Conservation (phyloP, 35 echinoderm and acorn worm genomes). For the Ophioderma brevispina region DNA sequence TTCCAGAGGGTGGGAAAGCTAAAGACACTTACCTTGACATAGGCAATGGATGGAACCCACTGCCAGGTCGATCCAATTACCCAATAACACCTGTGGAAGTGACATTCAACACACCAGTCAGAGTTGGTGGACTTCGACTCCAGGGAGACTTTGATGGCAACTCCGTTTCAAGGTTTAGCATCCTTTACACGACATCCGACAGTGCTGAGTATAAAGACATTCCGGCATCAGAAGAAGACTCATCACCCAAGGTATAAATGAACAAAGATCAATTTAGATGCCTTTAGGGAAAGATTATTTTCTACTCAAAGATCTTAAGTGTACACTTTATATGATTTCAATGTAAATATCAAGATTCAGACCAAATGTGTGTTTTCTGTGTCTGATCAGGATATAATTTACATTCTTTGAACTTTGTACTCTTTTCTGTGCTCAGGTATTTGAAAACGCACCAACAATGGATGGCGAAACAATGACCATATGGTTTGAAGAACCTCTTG, state of each 20-base stretch:
- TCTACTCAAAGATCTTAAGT: too few relatives aligned
- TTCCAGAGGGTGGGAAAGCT: background rate
- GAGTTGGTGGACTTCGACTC: background rate
- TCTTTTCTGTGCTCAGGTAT: background rate
- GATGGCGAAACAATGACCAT: background rate
- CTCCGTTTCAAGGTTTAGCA: background rate
- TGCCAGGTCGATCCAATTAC: background rate
- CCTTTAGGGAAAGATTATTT: too few relatives aligned
- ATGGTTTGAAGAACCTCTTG: background rate
- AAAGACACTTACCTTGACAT: background rate
- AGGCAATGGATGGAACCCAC: background rate
- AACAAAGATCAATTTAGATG: too few relatives aligned
- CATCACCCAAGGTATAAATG: background rate
- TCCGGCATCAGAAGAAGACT: background rate
- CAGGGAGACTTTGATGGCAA: background rate
- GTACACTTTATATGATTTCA: too few relatives aligned
- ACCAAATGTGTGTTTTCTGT: too few relatives aligned
- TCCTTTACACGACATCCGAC: background rate
- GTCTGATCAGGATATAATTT: too few relatives aligned
- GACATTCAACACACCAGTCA: background rate
- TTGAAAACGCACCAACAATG: background rate
- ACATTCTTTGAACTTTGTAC: too few relatives aligned
- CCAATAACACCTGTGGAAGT: background rate
- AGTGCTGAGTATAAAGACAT: background rate
- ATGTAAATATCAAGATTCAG: too few relatives aligned